Evolutionary conservation across 2,797 vertebrate species (phyloP).

Genomic region (Podarcis siculus): DNA sequence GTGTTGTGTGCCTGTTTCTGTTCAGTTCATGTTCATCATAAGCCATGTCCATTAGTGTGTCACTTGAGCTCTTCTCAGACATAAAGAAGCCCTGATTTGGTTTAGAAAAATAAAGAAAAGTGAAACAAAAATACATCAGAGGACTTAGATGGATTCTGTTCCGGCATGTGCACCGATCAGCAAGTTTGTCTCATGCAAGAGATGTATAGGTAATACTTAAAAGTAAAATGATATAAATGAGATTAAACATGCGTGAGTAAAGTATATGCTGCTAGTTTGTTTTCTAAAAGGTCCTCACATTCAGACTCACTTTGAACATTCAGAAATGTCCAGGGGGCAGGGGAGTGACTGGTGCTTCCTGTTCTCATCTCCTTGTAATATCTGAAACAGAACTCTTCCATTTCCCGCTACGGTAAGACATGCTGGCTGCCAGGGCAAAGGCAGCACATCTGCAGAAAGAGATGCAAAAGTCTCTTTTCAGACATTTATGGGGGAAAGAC

Average conservation of each 20-base stretch:
- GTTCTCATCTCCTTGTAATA: not conserved
- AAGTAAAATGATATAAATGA: not conserved
- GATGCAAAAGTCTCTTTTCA: not conserved
- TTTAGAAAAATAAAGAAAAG: slow-evolving; percentile 22
- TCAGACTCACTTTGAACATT: not conserved
- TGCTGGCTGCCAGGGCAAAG: not conserved
- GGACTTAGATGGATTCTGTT: slow-evolving; percentile 2
- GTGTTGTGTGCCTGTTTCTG: not conserved
- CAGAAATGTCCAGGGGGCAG: not conserved
- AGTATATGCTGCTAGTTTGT: not conserved
- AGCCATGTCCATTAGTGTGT: not conserved
- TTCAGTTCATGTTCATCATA: not conserved
- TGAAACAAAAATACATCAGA: not conserved
- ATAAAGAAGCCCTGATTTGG: not conserved
- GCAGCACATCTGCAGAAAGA: not conserved
- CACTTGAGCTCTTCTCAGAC: not conserved
- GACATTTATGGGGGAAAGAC: not conserved
- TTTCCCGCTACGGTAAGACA: not conserved
- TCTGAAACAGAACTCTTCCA: not conserved
- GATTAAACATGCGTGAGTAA: not conserved
- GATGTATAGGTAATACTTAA: not conserved
- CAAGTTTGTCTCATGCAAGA: not conserved
- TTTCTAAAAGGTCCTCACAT: not conserved
- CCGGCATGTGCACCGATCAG: too few species aligned
- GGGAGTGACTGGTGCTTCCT: not conserved